Base-by-base conservation (phyloP, 2,888 invertebrate species). In the Dasypolia templi region DNA sequence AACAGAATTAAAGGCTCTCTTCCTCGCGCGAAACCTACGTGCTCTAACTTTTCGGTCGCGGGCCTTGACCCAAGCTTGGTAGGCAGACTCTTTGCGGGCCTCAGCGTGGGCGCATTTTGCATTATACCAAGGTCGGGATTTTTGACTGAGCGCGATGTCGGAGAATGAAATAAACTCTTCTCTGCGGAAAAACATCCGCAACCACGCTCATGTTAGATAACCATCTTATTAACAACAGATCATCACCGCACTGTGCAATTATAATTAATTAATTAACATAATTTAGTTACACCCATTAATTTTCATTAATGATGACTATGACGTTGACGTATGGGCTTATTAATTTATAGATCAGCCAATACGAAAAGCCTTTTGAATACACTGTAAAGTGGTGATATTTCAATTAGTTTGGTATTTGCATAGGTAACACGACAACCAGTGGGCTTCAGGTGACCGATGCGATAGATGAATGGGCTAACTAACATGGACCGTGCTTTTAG, bases 301-400 rank as follows among this genome's bases (percentile, higher is more conserved):
- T 56, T 51, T 58, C 22, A 70, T 82, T 62, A 82, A 35, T 64
- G 32, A 53, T 55, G 32, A 59, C 53, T 68, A 64, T 17, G 66
- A 83, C 79, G 19, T 64, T 83, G 73, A 81, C n/a, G 32, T 67
- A 83, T 81, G 51, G 39, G 17, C 26, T 51, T 35, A 64, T 63
- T 77, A 69, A 81, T 46, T n/a, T 32, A 51, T 29, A 42, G 14
- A 58, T 56, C 44, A 32, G 7, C 19, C n/a, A 56, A 62, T 42
- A 29, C 19, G 17, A 39, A 65, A 61, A 44, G 12, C 64, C n/a
- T 46, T 51, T 46, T 32, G 3, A 29, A 55, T 56, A 42, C 55
- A 49, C n/a, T 73, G n/a, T 29, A 29, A 35, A 51, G 55, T 14
- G 44, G 55, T 39, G 56, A 77, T 75, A 29, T 75, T 63, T 81